A percentile compares a stretch with the other conserved stretches of the same genome.
phyloP scores from a whole-genome alignment of 2,888 invertebrate species.

The Caenorhabditis sinica region DNA sequence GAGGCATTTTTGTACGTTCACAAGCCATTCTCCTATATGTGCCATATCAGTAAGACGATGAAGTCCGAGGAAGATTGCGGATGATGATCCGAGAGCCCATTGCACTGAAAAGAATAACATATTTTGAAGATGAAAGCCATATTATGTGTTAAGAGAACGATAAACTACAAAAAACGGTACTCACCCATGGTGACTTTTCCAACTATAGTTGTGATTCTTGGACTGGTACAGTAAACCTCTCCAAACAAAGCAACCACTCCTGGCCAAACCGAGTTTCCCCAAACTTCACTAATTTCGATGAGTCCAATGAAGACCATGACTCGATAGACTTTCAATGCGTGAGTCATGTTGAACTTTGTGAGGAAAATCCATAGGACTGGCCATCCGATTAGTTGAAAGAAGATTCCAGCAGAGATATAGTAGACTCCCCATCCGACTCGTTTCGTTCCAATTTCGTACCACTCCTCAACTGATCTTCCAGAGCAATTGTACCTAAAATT shows the following conservation, averaged over 20 bases:
- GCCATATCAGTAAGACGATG: constrained; percentile 40
- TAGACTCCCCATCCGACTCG: constrained; percentile 16
- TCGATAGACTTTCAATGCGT: constrained; percentile 33
- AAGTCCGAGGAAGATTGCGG: constrained; percentile 33
- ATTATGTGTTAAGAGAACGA: too few species aligned
- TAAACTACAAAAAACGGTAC: too few species aligned
- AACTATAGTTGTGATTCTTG: constrained; percentile 14
- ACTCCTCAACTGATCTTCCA: constrained; percentile 13
- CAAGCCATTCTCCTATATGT: not conserved
- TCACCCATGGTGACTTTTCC: constrained; percentile 60
- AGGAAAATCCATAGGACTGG: constrained; percentile 31
- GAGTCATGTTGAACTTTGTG: constrained; percentile 8
- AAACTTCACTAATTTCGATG: constrained; percentile 50
- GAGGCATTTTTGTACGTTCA: too few species aligned
- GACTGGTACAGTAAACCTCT: constrained; percentile 51
- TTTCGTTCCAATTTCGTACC: constrained; percentile 37
- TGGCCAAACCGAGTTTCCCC: constrained; percentile 52
- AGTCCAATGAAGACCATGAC: constrained; percentile 51
- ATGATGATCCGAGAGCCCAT: constrained; percentile 47
- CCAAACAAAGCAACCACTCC: constrained; percentile 26
- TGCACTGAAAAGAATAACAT: too few species aligned
- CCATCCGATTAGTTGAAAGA: constrained; percentile 42
- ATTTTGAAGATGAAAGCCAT: too few species aligned
- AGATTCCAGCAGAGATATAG: constrained; percentile 25
- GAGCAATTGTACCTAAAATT: constrained; percentile 53